These are phyloP conservation scores for Drosophila melanosoma DNA, from an alignment of 2,888 invertebrate species.

Conservation along the genomic window DNA sequence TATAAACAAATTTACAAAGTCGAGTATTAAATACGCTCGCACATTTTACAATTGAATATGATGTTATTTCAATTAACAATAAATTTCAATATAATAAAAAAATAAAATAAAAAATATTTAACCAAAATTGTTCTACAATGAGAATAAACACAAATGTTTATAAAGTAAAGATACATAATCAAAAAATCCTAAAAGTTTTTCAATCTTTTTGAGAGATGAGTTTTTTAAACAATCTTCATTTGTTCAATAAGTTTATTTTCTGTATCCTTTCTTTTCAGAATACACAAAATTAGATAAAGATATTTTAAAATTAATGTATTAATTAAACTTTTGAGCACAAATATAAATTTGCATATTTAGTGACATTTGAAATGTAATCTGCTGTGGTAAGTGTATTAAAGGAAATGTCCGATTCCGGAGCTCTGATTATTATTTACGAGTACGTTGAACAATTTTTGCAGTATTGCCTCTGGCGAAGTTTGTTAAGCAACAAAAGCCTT, in stretches of 20 bases:
- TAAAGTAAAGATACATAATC: background rate
- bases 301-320: background rate
- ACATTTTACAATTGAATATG: background rate
- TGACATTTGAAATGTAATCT: background rate
- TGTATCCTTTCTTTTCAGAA: background rate
- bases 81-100: too few species aligned
- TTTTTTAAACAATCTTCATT: background rate
- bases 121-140: too few species aligned
- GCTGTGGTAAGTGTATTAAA: background rate
- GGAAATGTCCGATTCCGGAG: slow-evolving; percentile 18
- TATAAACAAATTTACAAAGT: background rate
- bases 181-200: background rate
- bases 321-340: too few species aligned
- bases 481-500: slow-evolving; percentile 55
- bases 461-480: slow-evolving; percentile 44
- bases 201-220: background rate
- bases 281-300: background rate
- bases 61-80: background rate
- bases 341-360: background rate
- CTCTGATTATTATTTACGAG: slow-evolving; percentile 68
- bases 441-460: slow-evolving; percentile 45
- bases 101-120: too few species aligned
- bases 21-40: slow-evolving; percentile 11
- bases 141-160: too few species aligned
- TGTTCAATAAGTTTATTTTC: background rate